Evolutionary conservation across 2,888 invertebrate species (phyloP), one percentile per base, ranked within the genome.

Genomic region (Stenoptilia bipunctidactyla): DNA sequence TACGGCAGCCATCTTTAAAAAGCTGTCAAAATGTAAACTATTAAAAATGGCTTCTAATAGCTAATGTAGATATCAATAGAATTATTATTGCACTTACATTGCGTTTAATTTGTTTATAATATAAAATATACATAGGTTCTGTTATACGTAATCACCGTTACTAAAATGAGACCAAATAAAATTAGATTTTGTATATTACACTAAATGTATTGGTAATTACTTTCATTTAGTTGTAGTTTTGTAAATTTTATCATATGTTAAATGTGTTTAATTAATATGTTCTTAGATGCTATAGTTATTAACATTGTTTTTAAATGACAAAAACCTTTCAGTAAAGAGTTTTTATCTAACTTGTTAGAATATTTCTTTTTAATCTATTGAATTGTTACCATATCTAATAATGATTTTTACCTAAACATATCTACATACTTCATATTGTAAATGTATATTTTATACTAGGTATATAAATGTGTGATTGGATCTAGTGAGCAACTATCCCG

Each of bases 151-250:
- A 56, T 66, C 67, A 69, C 73, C 73, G 71, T 77, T 80, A 77
- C 73, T 80, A 80, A 73, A 76, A 76, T 66, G 77, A 82, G 82
- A 82, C 82, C 80, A 82, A 83, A 83, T 83, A 83, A 79, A 72
- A 65, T 71, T 80, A 82, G 79, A 71, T 65, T 71, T 76, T 71
- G 52, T 61, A 56, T 58, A 61, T 20, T 3, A 20, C 20, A 20
- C 20, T 20, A 20, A 20, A 20, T 20, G 61, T 65, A 54, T 70
- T 70, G 68, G 61, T 60, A 67, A 59, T 56, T 58, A 70, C 56
- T 61, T 74, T 53, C 58, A 48, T 69, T 70, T 61, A 69, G 66
- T 72, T 74, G 68, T 79, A 80, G 71, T 64, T 58, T 62, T 77
- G 69, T 79, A 77, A 72, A 76, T 74, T 76, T 70, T 79, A 80